phyloP scores from a whole-genome alignment of 1,140 invertebrate species.

The Cydia amplana region DNA sequence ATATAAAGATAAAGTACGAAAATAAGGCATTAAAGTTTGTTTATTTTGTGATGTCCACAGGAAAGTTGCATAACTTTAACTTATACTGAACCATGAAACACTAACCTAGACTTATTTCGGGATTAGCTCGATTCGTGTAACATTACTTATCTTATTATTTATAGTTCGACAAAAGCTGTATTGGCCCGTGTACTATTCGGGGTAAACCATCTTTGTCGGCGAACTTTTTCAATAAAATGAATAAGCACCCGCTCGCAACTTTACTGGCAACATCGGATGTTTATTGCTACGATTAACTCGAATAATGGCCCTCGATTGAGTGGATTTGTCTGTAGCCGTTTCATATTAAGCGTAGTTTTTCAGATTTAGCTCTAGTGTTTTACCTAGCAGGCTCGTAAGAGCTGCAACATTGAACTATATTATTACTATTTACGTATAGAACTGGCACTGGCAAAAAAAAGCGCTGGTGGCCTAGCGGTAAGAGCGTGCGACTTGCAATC shows the following conservation, averaged over 20 bases:
- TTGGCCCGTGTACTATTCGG: background rate
- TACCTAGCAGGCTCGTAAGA: no score
- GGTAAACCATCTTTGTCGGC: background rate
- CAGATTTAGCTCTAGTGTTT: background rate
- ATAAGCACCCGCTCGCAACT: constrained; percentile 24
- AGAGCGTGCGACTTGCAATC: no score
- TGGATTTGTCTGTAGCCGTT: constrained; percentile 10
- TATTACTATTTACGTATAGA: no score
- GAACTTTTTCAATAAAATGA: constrained; percentile 32
- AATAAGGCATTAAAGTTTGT: no score
- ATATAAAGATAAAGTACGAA: no score
- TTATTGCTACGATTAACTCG: constrained; percentile 26
- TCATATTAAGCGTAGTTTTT: constrained; percentile 17
- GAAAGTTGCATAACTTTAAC: no score
- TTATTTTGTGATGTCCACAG: no score
- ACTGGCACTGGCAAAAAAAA: no score
- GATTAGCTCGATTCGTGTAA: background rate
- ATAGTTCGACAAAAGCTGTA: background rate
- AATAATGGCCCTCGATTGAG: constrained; percentile 11
- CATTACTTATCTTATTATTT: background rate
- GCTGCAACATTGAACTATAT: no score
- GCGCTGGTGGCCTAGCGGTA: no score
- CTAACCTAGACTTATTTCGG: background rate
- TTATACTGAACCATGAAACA: no score
- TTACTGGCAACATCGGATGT: constrained; percentile 15